Base-by-base conservation (phyloP, 1,140 invertebrate genomes). In the Drosophila lacertosa region DNA sequence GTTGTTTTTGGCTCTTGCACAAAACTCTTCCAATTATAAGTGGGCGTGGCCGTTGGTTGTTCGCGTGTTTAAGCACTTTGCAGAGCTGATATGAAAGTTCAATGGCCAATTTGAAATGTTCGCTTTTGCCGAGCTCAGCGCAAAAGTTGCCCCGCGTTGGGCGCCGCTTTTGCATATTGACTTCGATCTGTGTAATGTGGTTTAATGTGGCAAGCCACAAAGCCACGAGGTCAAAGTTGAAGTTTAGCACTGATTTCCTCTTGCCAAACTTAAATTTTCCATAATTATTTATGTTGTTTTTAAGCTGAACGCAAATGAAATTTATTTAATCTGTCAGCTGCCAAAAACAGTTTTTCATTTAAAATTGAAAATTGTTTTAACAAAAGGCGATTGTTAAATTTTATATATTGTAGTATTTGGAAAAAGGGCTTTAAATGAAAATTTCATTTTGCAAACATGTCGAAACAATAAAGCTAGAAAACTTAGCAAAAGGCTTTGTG, bases 71-170 rank as follows among this genome's bases (percentile, higher is more conserved):
- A 70, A 86, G 68, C 80, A 51, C 69, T 81, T 88, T 70, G 60
- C 74, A 69, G 77, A 53, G 16, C 51, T 74, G 81, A 86, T 84
- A 86, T 67, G 16, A 84, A 84, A 81, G 81, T 84, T 84, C 81
- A 84, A 77, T 86, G 81, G 77, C 81, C 81, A 84, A 73, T 80
- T 74, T 58, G 26, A 77, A 66, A 73, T 74, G 50, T 77, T 77
- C 40, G 11, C 48, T 33, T 32, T 16, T 42, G 35, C 45, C 45
- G 35, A n/a, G 63, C 67, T 86, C 48, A 69, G 59, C 66, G 72
- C 67, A 50, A 50, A 44, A 35, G 53, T 29, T 63, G 42, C 42
- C 47, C 33, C 62, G 22, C 47, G 22, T 62, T 62, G 53, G 71
- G 74, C 65, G 65, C 74, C 79, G 80, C 42, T 71, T 78, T 60